Base-by-base conservation (phyloP, 2,888 invertebrate species). In the Synanthedon andrenaeformis region DNA sequence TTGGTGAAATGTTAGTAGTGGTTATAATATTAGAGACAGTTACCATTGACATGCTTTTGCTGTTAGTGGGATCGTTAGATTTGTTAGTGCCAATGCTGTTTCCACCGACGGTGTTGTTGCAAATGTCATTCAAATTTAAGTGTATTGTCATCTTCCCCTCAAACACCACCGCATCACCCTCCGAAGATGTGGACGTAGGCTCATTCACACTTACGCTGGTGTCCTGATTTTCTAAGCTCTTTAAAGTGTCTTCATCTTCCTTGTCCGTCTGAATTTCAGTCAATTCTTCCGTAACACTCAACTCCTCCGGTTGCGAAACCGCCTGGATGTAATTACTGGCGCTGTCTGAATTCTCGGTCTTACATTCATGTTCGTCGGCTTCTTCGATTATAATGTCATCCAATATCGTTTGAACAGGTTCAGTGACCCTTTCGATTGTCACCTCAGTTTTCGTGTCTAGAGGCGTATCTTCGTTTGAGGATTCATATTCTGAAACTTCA, bases 161-260 rank as follows among this genome's bases (percentile, higher is more conserved):
- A 66, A 88, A 88, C 59, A 89, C 88, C 69, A 89, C 82, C 55
- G 87, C 84, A 63, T 88, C 88, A 57, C 82, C 80, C 58, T 88
- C 88, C 56, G 88, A 88, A 59, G 78, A 71, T 61, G 80, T 76
- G 54, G 88, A 88, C 57, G 74, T 73, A 59, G 80, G 77, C 62
- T 89, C 88, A 76, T 83, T 86, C 54, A 88, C 75, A 88, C 88
- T 88, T 88, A 88, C 88, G 79, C 88, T 88, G 69, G 82, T 85
- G 65, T 88, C 88, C 71, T 88, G 86, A 72, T 82, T 87, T 58
- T 88, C 88, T 76, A 88, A 76, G 76, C 88, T 88, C 71, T 85
- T 86, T 59, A 86, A 73, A 11, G 86, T 88, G 54, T 85, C 85
- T 74, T 90, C 90, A 56, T 88, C 84, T 59, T 86, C 85, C 73